Conservation (phyloP, 2,113 vertebrate species). For the Trichomycterus rosablanca region DNA sequence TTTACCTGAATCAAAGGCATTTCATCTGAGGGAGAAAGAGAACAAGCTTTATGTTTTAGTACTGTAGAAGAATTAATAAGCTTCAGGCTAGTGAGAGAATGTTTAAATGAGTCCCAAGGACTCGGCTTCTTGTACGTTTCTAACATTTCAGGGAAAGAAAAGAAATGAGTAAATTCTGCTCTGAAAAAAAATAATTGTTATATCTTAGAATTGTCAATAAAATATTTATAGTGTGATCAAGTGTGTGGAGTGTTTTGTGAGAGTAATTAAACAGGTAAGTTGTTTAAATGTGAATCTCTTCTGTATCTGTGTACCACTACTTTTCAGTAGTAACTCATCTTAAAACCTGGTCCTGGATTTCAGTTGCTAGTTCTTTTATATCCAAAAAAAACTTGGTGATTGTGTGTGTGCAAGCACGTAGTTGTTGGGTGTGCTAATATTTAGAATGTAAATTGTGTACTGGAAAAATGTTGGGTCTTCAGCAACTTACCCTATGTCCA, state of each 20-base stretch:
- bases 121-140: conserved; percentile 40
- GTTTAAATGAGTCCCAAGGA: conserved; percentile 47
- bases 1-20: conserved; percentile 14
- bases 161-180: conserved; percentile 36
- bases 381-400: too few species aligned
- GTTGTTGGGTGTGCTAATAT: too few species aligned
- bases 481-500: too few species aligned
- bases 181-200: conserved; percentile 24
- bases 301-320: too few species aligned
- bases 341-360: too few species aligned
- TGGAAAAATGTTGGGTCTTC: too few species aligned
- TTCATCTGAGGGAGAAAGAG: conserved; percentile 27
- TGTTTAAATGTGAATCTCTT: too few species aligned
- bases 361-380: too few species aligned
- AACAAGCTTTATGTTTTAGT: conserved; percentile 18
- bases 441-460: too few species aligned
- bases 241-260: neutral
- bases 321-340: too few species aligned
- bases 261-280: neutral
- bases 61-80: conserved; percentile 39
- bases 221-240: conserved; percentile 47
- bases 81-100: conserved; percentile 8
- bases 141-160: conserved; percentile 49
- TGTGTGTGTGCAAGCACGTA: too few species aligned
- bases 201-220: conserved; percentile 35